Percentiles rank a stretch among this genome's conserved stretches.
These are phyloP conservation scores for Agrochola macilenta DNA, from an alignment of 2,888 invertebrate genomes.

Conservation along the genomic window DNA sequence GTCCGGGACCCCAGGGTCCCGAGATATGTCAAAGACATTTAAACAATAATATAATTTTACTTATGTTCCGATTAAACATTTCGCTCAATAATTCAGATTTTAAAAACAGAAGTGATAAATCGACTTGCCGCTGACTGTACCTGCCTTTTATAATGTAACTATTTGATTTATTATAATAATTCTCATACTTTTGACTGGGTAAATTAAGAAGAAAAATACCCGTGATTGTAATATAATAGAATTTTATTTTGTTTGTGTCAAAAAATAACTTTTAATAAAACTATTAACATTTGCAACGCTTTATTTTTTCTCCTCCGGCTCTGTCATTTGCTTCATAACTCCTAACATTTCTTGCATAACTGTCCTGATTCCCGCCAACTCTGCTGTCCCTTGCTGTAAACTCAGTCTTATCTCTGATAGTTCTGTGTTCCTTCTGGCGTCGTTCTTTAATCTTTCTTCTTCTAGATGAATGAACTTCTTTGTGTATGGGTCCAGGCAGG, in stretches of 20 bases:
- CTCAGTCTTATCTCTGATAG: conserved; percentile 11
- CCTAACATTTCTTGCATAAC: conserved; percentile 31
- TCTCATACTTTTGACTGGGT: neutral
- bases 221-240: neutral
- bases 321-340: conserved; percentile 24
- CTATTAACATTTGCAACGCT: conserved; percentile 3
- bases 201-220: neutral
- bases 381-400: conserved; percentile 18
- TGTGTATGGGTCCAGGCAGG: conserved; percentile 20
- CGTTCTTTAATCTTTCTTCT: conserved; percentile 33
- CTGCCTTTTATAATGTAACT: neutral
- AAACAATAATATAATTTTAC: neutral
- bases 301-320: conserved; percentile 3
- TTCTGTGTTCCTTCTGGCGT: conserved; percentile 28
- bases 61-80: neutral
- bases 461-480: conserved; percentile 33
- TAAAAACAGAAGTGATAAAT: neutral
- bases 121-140: neutral
- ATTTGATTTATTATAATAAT: neutral
- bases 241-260: conserved; percentile 12
- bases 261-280: conserved; percentile 23
- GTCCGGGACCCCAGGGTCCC: too few species aligned
- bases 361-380: conserved; percentile 18
- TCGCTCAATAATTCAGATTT: neutral
- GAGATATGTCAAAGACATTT: too few species aligned